Evolutionary conservation across 1,140 invertebrate genomes (phyloP).

Genomic region (Pinna nobilis): DNA sequence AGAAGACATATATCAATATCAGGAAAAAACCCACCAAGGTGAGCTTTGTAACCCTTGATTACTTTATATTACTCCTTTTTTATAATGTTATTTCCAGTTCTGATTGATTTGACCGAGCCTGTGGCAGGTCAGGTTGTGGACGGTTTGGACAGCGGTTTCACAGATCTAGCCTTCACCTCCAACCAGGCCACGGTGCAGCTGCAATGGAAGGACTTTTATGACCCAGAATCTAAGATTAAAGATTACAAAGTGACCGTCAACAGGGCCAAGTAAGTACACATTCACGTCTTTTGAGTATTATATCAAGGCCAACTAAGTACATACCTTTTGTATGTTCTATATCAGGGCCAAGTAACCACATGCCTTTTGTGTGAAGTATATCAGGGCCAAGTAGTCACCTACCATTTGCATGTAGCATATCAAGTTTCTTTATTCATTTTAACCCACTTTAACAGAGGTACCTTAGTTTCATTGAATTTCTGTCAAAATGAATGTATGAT

Average conservation of each 20-base stretch:
- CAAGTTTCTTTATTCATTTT: no score
- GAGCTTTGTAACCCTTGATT: no score
- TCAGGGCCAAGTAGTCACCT: no score
- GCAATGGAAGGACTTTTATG: slow-evolving; percentile 55
- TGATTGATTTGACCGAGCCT: slow-evolving; percentile 55
- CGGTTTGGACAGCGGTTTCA: slow-evolving; percentile 37
- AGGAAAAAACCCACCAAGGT: no score
- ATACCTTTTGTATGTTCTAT: neutral
- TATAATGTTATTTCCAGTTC: slow-evolving; percentile 43
- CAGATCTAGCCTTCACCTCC: slow-evolving; percentile 32
- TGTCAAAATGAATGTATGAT: no score
- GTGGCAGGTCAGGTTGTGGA: slow-evolving; percentile 50
- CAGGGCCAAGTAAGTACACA: slow-evolving; percentile 44
- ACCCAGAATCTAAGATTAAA: slow-evolving; percentile 57
- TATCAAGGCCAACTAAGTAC: neutral
- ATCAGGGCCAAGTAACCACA: no score
- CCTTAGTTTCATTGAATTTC: no score
- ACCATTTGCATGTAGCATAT: no score
- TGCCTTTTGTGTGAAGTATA: no score
- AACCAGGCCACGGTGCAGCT: slow-evolving; percentile 42
- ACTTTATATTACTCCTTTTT: no score
- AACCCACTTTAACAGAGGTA: no score
- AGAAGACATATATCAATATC: no score
- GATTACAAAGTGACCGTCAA: slow-evolving; percentile 49
- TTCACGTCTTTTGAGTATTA: neutral